These are phyloP conservation scores for Porites cylindrica DNA, from an alignment of 92 coral and sea anemone species.

Conservation along the genomic window DNA sequence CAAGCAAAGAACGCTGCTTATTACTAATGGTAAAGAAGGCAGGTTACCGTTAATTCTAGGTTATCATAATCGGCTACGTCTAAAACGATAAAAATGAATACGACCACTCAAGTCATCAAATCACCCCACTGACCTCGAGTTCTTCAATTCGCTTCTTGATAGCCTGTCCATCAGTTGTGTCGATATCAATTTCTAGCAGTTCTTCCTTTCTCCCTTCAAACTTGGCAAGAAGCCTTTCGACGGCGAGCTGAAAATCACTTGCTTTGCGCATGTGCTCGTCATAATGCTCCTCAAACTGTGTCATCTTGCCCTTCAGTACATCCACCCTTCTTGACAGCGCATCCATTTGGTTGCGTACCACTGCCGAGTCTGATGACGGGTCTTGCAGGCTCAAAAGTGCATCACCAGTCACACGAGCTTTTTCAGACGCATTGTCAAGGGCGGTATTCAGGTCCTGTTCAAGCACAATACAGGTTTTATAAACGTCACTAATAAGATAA, in stretches of 20 bases:
- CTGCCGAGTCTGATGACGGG: slow-evolving; percentile 84
- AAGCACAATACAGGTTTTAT: not conserved
- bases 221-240: slow-evolving; percentile 82
- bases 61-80: too few relatives aligned
- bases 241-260: slow-evolving; percentile 84
- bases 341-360: slow-evolving; percentile 84
- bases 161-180: slow-evolving; percentile 79
- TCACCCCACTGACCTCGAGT: slow-evolving; percentile 73
- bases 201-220: slow-evolving; percentile 83
- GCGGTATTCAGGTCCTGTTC: slow-evolving; percentile 69
- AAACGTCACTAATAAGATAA: not conserved
- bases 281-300: slow-evolving; percentile 89
- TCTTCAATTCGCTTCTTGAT: slow-evolving; percentile 72
- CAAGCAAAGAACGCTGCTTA: too few relatives aligned
- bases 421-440: slow-evolving; percentile 59
- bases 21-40: too few relatives aligned
- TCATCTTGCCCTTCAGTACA: slow-evolving; percentile 78
- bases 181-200: slow-evolving; percentile 65
- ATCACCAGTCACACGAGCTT: slow-evolving; percentile 67
- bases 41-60: not conserved
- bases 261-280: slow-evolving; percentile 87
- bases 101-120: not conserved
- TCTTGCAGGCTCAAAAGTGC: slow-evolving; percentile 78
- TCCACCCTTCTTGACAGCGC: slow-evolving; percentile 90
- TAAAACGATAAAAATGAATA: too few relatives aligned